phyloP scores from a whole-genome alignment of 2,888 invertebrate genomes.

The Leucoma salicis region DNA sequence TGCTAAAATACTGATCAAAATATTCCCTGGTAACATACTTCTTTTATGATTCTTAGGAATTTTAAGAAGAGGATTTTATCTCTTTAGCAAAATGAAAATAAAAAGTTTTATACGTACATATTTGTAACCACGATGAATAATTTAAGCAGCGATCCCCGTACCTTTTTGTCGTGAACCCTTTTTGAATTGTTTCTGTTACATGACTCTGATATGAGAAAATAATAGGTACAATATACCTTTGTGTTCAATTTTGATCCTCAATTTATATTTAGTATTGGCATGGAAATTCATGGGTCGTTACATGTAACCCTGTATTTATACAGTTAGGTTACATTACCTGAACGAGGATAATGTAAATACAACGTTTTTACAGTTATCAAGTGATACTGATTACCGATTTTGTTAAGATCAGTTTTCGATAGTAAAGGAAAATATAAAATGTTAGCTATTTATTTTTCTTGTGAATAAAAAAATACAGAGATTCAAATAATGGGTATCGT shows the following conservation, averaged over 20 bases:
- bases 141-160: conserved; percentile 30
- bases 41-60: conserved; percentile 2
- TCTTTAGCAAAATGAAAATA: conserved; percentile 23
- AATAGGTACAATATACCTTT: conserved; percentile 35
- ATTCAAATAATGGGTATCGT: too few relatives aligned
- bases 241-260: conserved; percentile 35
- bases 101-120: conserved; percentile 28
- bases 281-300: conserved; percentile 26
- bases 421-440: too few relatives aligned
- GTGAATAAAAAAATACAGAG: too few relatives aligned
- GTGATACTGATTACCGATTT: too few relatives aligned
- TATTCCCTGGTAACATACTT: too few relatives aligned
- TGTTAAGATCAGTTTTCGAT: too few relatives aligned
- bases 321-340: too few relatives aligned
- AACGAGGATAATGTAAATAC: too few relatives aligned
- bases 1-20: too few relatives aligned
- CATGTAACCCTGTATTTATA: conserved; percentile 14
- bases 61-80: conserved; percentile 11
- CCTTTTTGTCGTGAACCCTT: conserved; percentile 35
- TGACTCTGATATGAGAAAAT: conserved; percentile 35
- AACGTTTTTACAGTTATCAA: too few relatives aligned
- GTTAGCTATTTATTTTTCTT: too few relatives aligned
- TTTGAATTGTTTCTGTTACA: conserved; percentile 37
- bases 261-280: conserved; percentile 29
- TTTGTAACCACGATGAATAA: conserved; percentile 35